Evolutionary conservation across 2,888 invertebrate species (phyloP).

Genomic region (Eilema caniola): DNA sequence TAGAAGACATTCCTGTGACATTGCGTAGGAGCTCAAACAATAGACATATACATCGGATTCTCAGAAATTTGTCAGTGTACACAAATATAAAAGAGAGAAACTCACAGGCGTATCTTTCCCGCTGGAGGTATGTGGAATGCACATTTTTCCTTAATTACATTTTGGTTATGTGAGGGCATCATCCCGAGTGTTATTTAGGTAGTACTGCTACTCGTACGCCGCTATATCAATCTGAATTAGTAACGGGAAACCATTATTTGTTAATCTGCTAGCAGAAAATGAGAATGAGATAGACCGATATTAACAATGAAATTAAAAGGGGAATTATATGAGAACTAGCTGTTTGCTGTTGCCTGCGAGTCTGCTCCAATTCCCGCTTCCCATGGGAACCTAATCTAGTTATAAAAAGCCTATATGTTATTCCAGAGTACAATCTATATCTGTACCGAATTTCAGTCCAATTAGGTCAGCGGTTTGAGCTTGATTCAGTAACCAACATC

Average conservation of each 20-base stretch:
- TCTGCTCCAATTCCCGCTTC: too few species aligned
- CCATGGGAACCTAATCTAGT: too few species aligned
- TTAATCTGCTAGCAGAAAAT: not conserved
- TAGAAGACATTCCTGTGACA: not conserved
- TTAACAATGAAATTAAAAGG: too few species aligned
- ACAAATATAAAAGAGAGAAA: conserved; percentile 1
- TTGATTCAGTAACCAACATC: too few species aligned
- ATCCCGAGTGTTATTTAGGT: conserved; percentile 27
- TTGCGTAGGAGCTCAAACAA: not conserved
- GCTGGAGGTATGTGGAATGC: not conserved
- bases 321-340: too few species aligned
- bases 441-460: too few species aligned
- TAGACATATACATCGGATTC: not conserved
- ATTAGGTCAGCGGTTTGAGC: too few species aligned
- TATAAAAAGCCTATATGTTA: too few species aligned
- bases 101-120: conserved; percentile 7
- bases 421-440: too few species aligned
- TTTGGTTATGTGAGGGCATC: conserved; percentile 9
- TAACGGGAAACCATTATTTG: not conserved
- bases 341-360: too few species aligned
- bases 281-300: not conserved
- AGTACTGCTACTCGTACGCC: conserved; percentile 5
- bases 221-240: not conserved
- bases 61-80: not conserved
- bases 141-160: conserved; percentile 6